Base-by-base conservation (phyloP, 2,113 vertebrate species). In the Platichthys stellatus region DNA sequence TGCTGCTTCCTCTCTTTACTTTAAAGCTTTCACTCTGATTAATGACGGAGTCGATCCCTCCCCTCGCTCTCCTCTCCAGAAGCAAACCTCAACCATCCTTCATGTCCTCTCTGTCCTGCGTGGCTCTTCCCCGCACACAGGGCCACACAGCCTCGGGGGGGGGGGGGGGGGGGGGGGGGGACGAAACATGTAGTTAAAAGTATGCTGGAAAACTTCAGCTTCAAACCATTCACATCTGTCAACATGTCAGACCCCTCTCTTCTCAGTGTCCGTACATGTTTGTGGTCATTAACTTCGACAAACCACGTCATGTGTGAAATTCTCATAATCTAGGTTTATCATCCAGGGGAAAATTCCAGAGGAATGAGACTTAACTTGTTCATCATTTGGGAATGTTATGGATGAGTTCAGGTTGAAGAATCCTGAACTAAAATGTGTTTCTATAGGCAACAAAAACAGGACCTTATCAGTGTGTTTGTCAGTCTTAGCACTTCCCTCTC, bases 11-110 rank as follows among this genome's bases (percentile, higher is more conserved):
- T 78, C 47, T 35, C 61, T 77, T 72, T 78, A 73, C 80, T 82
- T 74, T 74, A 63, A 84, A 56, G 49, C 87, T 86, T 86, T 88
- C 81, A 78, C 53, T 71, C 63, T 90, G 88, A 92, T 91, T 88
- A 87, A 90, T 82, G 83, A 70, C n/a, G 3, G 59, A 75, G 72
- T 74, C 60, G 3, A 45, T 69, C 38, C 57, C 40, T 74, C 62
- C 63, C 63, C 35, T 45, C 15, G 43, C 69, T 53, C 75, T 67
- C 28, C 62, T 74, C 75, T 82, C 61, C 59, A 76, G 40, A 76
- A 72, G 43, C 65, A 82, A 87, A 79, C 62, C 10, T 58, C 51
- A 51, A 88, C 60, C 77, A 84, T 90, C 62, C 63, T 86, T 76
- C 80, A 77, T 76, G 73, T 73, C 67, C 67, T 74, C 35, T 31